These are phyloP conservation scores for Trachelus iudaicus DNA, from an alignment of 2,888 invertebrate genomes.

Conservation along the genomic window DNA sequence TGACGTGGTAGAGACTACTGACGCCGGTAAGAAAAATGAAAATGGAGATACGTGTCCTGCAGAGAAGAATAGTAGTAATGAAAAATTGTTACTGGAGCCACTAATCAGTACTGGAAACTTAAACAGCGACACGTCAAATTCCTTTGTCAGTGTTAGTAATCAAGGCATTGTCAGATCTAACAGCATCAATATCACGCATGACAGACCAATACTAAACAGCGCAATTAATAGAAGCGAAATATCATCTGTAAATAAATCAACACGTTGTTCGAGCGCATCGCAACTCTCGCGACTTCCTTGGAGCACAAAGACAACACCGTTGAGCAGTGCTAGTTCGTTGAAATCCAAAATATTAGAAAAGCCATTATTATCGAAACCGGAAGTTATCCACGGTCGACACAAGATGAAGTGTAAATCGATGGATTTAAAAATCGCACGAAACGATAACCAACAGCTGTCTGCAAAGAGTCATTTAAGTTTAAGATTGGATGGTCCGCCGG, in stretches of 20 bases:
- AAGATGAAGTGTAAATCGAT: not conserved
- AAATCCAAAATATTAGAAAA: not conserved
- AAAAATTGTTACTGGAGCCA: not conserved
- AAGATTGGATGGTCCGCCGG: not conserved
- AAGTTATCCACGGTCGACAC: not conserved
- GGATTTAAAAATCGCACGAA: not conserved
- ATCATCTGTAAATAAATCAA: slow-evolving; percentile 18
- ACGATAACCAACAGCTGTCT: not conserved
- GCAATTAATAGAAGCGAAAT: slow-evolving; percentile 5
- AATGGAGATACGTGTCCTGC: not conserved
- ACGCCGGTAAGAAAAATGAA: not conserved
- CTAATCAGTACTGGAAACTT: slow-evolving; percentile 10
- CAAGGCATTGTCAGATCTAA: slow-evolving; percentile 16
- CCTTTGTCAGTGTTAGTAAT: slow-evolving; percentile 30
- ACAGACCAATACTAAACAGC: not conserved
- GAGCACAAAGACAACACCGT: not conserved
- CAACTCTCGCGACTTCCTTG: slow-evolving; percentile 9
- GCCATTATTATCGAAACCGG: not conserved
- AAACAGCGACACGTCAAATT: slow-evolving; percentile 23
- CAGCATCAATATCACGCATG: slow-evolving; percentile 7
- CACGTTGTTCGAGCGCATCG: slow-evolving; percentile 21
- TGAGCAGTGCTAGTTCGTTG: not conserved
- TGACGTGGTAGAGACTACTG: not conserved
- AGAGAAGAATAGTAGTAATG: not conserved
- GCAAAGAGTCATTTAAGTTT: not conserved